phyloP scores from a whole-genome alignment of 2,888 invertebrate genomes.

The Hyalella azteca region DNA sequence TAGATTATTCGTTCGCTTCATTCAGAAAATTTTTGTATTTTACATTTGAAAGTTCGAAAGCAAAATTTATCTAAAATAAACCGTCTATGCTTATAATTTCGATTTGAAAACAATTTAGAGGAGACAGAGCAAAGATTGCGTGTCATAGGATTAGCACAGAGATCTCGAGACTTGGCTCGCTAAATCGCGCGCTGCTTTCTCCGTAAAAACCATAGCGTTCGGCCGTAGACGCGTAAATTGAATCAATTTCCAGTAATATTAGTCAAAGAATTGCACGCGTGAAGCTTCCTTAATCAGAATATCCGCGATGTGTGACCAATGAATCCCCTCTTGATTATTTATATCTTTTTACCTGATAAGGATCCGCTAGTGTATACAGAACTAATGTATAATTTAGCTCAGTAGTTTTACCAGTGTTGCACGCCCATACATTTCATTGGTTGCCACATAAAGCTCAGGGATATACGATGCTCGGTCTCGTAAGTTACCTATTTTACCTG shows the following conservation, averaged over 20 bases:
- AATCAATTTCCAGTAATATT: neutral
- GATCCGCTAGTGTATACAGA: constrained; percentile 33
- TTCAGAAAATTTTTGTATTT: too few relatives aligned
- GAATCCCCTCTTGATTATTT: constrained; percentile 33
- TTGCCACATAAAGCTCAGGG: constrained; percentile 7
- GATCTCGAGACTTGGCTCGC: neutral
- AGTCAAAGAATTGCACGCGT: too few relatives aligned
- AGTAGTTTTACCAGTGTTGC: constrained; percentile 20
- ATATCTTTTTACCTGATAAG: constrained; percentile 34
- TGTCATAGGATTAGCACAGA: too few relatives aligned
- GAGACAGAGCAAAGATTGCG: too few relatives aligned
- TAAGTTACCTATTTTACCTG: constrained; percentile 9
- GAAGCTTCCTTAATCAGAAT: neutral
- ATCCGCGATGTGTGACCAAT: constrained; percentile 32
- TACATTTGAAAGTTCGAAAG: too few relatives aligned
- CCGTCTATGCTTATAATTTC: too few relatives aligned
- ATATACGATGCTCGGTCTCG: constrained; percentile 23
- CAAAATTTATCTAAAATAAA: too few relatives aligned
- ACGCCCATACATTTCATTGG: constrained; percentile 30
- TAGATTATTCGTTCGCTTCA: too few relatives aligned
- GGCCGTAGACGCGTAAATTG: neutral
- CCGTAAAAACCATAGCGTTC: too few relatives aligned
- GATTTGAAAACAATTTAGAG: too few relatives aligned
- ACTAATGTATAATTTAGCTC: constrained; percentile 32
- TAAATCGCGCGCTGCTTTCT: too few relatives aligned